Evolutionary conservation across 2,888 invertebrate species (phyloP), one percentile per base, ranked within the genome.

Genomic region (Dynastes grantii): DNA sequence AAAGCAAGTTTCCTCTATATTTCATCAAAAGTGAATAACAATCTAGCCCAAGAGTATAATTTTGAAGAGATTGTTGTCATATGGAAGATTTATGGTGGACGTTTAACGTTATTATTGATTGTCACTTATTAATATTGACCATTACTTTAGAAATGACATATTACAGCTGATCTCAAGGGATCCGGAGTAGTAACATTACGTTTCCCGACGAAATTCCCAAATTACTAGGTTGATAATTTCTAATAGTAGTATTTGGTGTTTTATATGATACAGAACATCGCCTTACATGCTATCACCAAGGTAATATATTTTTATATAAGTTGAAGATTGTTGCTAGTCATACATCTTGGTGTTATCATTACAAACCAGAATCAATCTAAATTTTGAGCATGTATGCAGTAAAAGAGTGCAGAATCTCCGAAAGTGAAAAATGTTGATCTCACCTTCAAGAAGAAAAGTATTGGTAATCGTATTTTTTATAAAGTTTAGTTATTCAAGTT

Each of bases 11-110:
- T 58, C 55, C 55, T 22, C 29, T 29, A 29, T 32, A 63, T 2
- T 32, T 32, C 11, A 22, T 32, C 29, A 63, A 29, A 63, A 63
- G 29, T 29, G 29, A 63, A 63, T 63, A 63, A 63, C 29, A 67
- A 22, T 67, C 45, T n/a, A 13, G n/a, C 16, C 6, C 6, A 40
- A 8, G 40, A 67, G 40, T 45, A 40, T 67, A 2, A 67, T 63
- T 22, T 58, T 16, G 55, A 22, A 22, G 55, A 22, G 55, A 22
- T 58, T 58, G 55, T 6, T 58, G 55, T 58, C 8, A 9, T 27
- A 58, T 58, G 8, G n/a, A 58, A 22, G 55, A 16, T 22, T 16
- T 58, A 22, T 45, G 45, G 45, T 11, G 2, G n/a, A 58, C 55
- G 22, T 6, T 58, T 58, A 58, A 16, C 8, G 22, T 22, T 8